A percentile compares a stretch with the other conserved stretches of the same genome.
These are phyloP conservation scores for Tupaia tana DNA, from an alignment of 2,113 vertebrate genomes.

Conservation along the genomic window DNA sequence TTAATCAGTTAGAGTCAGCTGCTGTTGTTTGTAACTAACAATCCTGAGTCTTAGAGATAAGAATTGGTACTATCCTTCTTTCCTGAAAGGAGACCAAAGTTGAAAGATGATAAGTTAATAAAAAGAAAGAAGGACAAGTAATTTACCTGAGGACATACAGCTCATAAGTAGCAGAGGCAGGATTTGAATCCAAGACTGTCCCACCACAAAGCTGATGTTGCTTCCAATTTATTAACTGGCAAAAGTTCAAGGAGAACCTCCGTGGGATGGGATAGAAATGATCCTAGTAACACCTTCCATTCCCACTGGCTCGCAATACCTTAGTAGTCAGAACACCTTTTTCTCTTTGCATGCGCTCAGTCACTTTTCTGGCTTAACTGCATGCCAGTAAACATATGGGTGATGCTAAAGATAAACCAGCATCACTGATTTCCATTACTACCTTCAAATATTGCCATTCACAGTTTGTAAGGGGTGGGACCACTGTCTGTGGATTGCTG, in stretches of 20 bases:
- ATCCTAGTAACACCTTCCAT: neutral
- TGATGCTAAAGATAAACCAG: conserved; percentile 67
- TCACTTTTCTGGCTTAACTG: conserved; percentile 42
- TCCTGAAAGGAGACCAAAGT: neutral
- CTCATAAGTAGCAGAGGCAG: neutral
- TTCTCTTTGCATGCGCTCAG: conserved; percentile 15
- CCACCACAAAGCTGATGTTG: neutral
- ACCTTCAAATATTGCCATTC: conserved; percentile 68
- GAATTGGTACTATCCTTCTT: conserved; percentile 2
- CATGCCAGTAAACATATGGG: conserved; percentile 67
- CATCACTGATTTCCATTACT: conserved; percentile 40
- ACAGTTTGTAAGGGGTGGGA: conserved; percentile 50
- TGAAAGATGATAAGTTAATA: conserved; percentile 7
- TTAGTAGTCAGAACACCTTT: neutral
- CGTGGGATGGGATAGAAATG: neutral
- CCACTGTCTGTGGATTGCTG: conserved; percentile 36
- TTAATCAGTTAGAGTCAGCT: neutral
- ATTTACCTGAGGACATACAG: neutral
- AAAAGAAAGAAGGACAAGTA: neutral
- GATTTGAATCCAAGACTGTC: neutral
- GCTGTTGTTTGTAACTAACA: neutral
- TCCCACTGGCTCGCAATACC: neutral
- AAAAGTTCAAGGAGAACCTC: neutral
- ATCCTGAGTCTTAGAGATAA: neutral
- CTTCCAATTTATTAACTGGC: neutral